phyloP scores from a whole-genome alignment of 1,140 invertebrate genomes.

The Littorina saxatilis region DNA sequence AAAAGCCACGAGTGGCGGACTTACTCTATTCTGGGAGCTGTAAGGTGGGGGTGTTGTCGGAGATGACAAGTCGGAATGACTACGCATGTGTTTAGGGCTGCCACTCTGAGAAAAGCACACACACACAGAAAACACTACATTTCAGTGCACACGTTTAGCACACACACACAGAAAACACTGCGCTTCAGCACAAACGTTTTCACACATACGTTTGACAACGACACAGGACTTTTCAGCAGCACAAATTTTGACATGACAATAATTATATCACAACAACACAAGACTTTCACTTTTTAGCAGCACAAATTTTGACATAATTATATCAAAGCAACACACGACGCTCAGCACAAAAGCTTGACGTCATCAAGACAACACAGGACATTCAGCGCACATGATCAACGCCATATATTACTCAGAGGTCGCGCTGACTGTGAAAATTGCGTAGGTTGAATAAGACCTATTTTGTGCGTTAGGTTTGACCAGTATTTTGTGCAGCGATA shows the following conservation, averaged over 20 bases:
- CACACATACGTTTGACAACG: neutral
- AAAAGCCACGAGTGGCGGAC: neutral
- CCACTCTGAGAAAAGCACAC: slow-evolving; percentile 29
- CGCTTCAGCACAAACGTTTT: neutral
- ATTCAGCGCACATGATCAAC: too few relatives aligned
- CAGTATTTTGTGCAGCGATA: too few relatives aligned
- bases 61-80: slow-evolving; percentile 53
- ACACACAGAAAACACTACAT: neutral
- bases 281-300: too few relatives aligned
- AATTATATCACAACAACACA: neutral
- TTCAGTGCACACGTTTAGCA: neutral
- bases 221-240: neutral
- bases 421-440: too few relatives aligned
- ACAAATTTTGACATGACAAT: neutral
- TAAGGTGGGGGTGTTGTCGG: slow-evolving; percentile 42
- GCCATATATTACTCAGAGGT: too few relatives aligned
- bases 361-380: too few relatives aligned
- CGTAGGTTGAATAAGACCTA: too few relatives aligned
- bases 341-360: too few relatives aligned
- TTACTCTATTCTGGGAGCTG: slow-evolving; percentile 35
- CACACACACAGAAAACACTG: neutral
- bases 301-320: too few relatives aligned
- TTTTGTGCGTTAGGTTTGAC: too few relatives aligned
- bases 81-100: slow-evolving; percentile 54
- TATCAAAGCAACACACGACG: too few relatives aligned